Conservation (phyloP, 1,140 invertebrate species). For the Drosophila sulfurigaster region DNA sequence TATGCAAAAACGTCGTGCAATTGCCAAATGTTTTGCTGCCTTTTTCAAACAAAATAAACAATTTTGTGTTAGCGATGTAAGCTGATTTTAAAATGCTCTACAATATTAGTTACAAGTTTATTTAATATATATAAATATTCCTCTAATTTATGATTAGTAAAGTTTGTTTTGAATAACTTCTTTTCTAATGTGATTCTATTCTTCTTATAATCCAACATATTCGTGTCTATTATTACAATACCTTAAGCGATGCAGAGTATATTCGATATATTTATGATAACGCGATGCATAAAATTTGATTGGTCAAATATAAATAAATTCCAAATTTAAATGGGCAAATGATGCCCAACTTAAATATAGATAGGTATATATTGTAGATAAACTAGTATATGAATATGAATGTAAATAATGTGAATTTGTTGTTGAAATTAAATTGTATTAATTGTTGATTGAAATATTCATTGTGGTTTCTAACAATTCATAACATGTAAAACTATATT, state of each 20-base stretch:
- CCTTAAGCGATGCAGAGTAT: neutral
- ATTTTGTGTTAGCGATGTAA: neutral
- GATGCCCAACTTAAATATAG: neutral
- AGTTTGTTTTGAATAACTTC: neutral
- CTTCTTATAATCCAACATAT: neutral
- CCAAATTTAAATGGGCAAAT: constrained; percentile 21
- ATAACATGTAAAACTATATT: neutral
- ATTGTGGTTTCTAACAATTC: neutral
- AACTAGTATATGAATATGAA: neutral
- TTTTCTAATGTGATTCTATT: no score
- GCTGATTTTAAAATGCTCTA: neutral
- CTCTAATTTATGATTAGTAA: no score
- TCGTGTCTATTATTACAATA: neutral
- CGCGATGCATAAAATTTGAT: constrained; percentile 15
- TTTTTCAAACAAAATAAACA: constrained; percentile 14
- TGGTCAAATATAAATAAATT: constrained; percentile 8
- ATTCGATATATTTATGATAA: neutral
- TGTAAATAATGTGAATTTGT: constrained; percentile 7
- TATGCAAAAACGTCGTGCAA: constrained; percentile 19
- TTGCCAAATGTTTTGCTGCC: constrained; percentile 38
- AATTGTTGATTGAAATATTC: constrained; percentile 24
- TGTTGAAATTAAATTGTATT: constrained; percentile 16
- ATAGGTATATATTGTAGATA: neutral
- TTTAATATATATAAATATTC: no score
- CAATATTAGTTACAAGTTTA: no score